phyloP scores from a whole-genome alignment of 2,113 vertebrate genomes.

The Pyxicephalus adspersus region DNA sequence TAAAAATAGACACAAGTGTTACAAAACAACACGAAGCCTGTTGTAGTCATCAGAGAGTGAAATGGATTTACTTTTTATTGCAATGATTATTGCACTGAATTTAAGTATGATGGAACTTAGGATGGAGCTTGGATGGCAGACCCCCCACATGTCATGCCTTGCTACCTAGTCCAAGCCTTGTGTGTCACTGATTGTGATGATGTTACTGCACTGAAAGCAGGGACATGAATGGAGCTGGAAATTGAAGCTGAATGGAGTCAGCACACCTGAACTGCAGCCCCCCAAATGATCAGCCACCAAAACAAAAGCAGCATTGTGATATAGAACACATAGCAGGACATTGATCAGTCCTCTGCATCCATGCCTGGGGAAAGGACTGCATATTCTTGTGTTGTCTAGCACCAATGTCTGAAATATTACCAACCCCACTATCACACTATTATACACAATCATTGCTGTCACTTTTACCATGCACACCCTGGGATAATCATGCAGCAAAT shows the following conservation, averaged over 20 bases:
- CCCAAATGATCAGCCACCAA: slow-evolving; percentile 1
- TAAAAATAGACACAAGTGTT: too few species aligned
- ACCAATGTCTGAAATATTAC: too few species aligned
- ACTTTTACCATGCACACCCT: too few species aligned
- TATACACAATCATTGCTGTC: background rate
- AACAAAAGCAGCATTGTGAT: background rate
- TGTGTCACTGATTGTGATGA: background rate
- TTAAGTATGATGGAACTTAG: background rate
- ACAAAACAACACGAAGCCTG: too few species aligned
- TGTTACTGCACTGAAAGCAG: slow-evolving; percentile 1
- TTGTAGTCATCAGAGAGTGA: too few species aligned
- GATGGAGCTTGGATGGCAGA: background rate
- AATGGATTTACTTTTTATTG: too few species aligned
- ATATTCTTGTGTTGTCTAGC: too few species aligned
- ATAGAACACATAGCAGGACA: background rate
- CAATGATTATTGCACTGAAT: too few species aligned
- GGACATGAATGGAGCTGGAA: slow-evolving; percentile 11
- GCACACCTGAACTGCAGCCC: slow-evolving; percentile 4
- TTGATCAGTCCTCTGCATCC: background rate
- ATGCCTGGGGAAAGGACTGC: too few species aligned
- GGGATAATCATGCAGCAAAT: too few species aligned
- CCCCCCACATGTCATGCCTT: background rate
- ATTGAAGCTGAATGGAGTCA: slow-evolving; percentile 35
- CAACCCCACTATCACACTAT: too few species aligned
- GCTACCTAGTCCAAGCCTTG: background rate